Evolutionary conservation across 2,113 vertebrate species (phyloP).

Genomic region (Campylomormyrus tamandua): DNA sequence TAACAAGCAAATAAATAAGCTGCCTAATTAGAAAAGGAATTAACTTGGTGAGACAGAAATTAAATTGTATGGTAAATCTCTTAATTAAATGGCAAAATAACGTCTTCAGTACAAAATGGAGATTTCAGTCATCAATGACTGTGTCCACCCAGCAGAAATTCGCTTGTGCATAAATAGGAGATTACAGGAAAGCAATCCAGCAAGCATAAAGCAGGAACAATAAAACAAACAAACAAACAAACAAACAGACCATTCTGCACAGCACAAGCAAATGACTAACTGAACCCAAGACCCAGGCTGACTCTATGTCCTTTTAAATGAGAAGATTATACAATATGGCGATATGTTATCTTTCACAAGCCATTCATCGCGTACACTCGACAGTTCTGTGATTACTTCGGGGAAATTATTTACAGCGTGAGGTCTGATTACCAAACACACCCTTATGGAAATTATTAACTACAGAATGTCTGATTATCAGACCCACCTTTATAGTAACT

Average conservation of each 20-base stretch:
- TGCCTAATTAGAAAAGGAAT: constrained; percentile 21
- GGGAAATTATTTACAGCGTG: background rate
- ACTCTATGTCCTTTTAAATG: background rate
- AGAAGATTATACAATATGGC: background rate
- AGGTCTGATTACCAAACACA: background rate
- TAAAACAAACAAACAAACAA: background rate
- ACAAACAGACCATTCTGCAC: background rate
- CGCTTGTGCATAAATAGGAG: background rate
- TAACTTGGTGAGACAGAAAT: constrained; percentile 15
- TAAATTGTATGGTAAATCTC: background rate
- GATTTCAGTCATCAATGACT: background rate
- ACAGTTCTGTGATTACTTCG: background rate
- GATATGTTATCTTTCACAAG: background rate
- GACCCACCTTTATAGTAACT: background rate
- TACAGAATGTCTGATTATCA: background rate
- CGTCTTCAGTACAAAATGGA: background rate
- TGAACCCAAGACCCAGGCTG: background rate
- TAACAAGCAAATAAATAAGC: constrained; percentile 19
- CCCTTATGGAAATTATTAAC: background rate
- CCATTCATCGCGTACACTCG: background rate
- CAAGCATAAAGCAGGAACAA: background rate
- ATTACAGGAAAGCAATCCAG: background rate
- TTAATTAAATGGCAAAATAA: constrained; percentile 12
- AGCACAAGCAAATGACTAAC: background rate
- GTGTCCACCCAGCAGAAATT: background rate